Evolutionary conservation across 2,113 vertebrate genomes (phyloP), one percentile per base, ranked within the genome.

Genomic region (Typhlomys cinereus): DNA sequence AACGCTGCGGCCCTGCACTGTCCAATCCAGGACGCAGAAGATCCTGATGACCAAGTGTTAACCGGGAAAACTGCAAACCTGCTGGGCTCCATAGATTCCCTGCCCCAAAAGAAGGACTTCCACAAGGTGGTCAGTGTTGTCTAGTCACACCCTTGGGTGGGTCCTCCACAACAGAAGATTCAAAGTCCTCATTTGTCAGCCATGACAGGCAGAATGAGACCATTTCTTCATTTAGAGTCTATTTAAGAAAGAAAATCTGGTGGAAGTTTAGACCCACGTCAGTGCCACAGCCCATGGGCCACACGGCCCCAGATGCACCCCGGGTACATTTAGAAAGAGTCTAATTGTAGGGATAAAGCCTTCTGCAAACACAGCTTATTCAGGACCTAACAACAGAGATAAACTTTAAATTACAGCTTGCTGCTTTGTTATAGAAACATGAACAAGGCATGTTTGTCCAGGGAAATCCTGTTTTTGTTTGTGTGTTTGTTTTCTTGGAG

Each of bases 121-220:
- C 54, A 61, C 86, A 78, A 79, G 23, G n/a, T n/a, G 14, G 74
- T 85, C 2, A 80, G 70, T 73, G 48, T 85, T 96, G 92, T 87
- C 90, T 82, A 61, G 54, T 88, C 73, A 88, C 82, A 94, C n/a
- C n/a, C n/a, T n/a, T n/a, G n/a, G n/a, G n/a, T n/a, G n/a, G n/a
- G n/a, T n/a, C n/a, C n/a, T n/a, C n/a, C n/a, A n/a, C n/a, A 70
- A 89, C 20, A 94, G 64, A 94, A 89, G 73, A 59, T 69, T 57
- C 59, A 84, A 52, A 97, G 76, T 89, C 96, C 76, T 95, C 78
- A 97, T 85, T 91, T 96, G 89, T 79, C 18, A 89, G 94, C 94
- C 81, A 80, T 93, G 95, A 95, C 20, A 20, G 93, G 84, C 80
- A 8, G 20, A 36, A 90, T 11, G 23, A 62, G 80, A 29, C 73